Evolutionary conservation across 2,888 invertebrate genomes (phyloP), one percentile per base, ranked within the genome.

Genomic region (Camptogramma bilineatum): DNA sequence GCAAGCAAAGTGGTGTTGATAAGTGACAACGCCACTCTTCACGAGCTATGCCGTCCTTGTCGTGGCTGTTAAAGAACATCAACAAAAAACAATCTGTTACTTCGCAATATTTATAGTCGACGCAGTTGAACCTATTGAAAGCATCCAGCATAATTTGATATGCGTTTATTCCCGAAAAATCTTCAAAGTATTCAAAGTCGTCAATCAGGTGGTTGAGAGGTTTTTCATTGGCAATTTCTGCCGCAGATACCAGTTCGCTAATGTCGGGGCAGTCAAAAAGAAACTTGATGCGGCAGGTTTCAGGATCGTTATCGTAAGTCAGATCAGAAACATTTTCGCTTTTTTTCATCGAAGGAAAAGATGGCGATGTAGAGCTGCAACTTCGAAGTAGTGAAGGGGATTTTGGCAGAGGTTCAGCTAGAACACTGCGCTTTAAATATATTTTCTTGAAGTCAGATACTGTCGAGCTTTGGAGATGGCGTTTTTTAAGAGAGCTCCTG

Each of bases 11-110:
- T 3, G 94, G 91, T 46, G 94, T 94, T 4, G 87, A 76, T 64
- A 94, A 79, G 75, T 92, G 90, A 74, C 85, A 80, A 8, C 90
- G 86, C 93, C 93, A 93, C 72, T 91, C 91, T 46, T 90, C 84
- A 24, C 86, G 81, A 2, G 87, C 74, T 68, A 93, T 81, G 1
- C 90, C 89, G 39, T 91, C 87, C 21, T 77, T 78, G 66, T 92
- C 84, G 50, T 88, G 86, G 66, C 87, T 91, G 68, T 92, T 92
- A 69, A 80, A 89, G 72, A 91, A 91, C 91, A 93, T 91, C 39
- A 91, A 69, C 66, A 91, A 68, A 48, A 88, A 82, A 68, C 82
- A 81, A 72, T 93, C 92, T 1, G 92, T 93, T 1, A 91, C 86
- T 72, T 89, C 87, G 72, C 90, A 92, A 71, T 91, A 91, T 74